Conservation (phyloP, 2,888 invertebrate genomes). For the Eristalinus aeneus region DNA sequence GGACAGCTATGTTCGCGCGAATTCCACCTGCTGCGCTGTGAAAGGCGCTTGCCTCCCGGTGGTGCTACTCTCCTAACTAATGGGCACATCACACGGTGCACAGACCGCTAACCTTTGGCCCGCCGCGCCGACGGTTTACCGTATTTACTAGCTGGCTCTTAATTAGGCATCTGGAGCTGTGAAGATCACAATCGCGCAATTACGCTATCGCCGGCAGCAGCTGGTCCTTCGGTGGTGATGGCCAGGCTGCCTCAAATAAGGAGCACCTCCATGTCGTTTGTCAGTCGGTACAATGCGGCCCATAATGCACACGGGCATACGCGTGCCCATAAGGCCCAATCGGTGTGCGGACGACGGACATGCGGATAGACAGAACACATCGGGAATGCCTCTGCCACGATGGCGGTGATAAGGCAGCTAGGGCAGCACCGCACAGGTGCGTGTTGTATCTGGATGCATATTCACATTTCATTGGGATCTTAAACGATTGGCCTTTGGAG, state of each 20-base stretch:
- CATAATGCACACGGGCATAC: slow-evolving; percentile 51
- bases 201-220: slow-evolving; percentile 62
- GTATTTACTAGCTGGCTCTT: slow-evolving; percentile 67
- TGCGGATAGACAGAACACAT: slow-evolving; percentile 22
- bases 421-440: slow-evolving; percentile 64
- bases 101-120: slow-evolving; percentile 68
- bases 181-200: slow-evolving; percentile 69
- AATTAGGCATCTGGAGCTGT: slow-evolving; percentile 71
- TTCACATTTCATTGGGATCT: slow-evolving; percentile 65
- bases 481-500: slow-evolving; percentile 64
- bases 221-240: slow-evolving; percentile 39
- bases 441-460: slow-evolving; percentile 59
- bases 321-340: slow-evolving; percentile 65
- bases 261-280: slow-evolving; percentile 62
- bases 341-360: slow-evolving; percentile 1
- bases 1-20: slow-evolving; percentile 60
- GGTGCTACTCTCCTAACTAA: slow-evolving; percentile 52
- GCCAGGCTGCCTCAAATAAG: slow-evolving; percentile 61
- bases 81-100: slow-evolving; percentile 64
- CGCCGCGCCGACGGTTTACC: slow-evolving; percentile 43
- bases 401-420: slow-evolving; percentile 58
- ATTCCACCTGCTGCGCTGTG: slow-evolving; percentile 61
- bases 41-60: background rate
- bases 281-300: slow-evolving; percentile 63
- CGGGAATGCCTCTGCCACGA: slow-evolving; percentile 52